Evolutionary conservation across 2,888 invertebrate genomes (phyloP).

Genomic region (Hydropsyche betteni): DNA sequence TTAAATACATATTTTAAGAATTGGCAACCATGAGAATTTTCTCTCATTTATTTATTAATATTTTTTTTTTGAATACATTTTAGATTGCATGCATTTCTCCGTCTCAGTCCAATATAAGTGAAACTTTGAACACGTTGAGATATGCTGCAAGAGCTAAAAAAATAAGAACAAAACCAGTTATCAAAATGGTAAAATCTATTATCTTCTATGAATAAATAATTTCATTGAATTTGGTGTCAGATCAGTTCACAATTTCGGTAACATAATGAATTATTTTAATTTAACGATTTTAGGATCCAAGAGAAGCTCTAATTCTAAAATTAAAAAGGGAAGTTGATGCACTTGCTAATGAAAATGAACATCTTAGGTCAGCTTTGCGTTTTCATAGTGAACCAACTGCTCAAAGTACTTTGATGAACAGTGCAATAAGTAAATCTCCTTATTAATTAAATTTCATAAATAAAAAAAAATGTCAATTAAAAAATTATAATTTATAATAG

Average conservation of each 20-base stretch:
- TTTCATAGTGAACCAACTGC: conserved; percentile 67
- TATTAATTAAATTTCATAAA: background rate
- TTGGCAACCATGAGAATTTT: too few species aligned
- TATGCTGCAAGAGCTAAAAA: conserved; percentile 93
- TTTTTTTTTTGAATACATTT: conserved; percentile 51
- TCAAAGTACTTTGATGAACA: conserved; percentile 32
- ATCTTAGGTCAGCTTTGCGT: conserved; percentile 79
- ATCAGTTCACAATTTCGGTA: background rate
- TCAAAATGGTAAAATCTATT: conserved; percentile 78
- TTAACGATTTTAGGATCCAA: conserved; percentile 75
- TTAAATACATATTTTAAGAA: background rate
- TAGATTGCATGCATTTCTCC: conserved; percentile 96
- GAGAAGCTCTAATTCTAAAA: conserved; percentile 89
- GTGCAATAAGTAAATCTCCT: background rate
- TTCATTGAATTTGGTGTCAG: background rate
- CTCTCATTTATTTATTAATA: too few species aligned
- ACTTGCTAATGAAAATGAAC: conserved; percentile 88
- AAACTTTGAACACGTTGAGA: conserved; percentile 89
- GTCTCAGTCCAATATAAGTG: conserved; percentile 83
- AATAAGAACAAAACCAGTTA: conserved; percentile 91
- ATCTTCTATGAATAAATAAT: too few species aligned
- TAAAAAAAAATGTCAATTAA: background rate
- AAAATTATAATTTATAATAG: conserved; percentile 17
- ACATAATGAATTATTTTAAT: background rate
- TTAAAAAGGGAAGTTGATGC: conserved; percentile 87